Evolutionary conservation across 2,797 vertebrate genomes (phyloP), one percentile per base, ranked within the genome.

Genomic region (Momotus momota): DNA sequence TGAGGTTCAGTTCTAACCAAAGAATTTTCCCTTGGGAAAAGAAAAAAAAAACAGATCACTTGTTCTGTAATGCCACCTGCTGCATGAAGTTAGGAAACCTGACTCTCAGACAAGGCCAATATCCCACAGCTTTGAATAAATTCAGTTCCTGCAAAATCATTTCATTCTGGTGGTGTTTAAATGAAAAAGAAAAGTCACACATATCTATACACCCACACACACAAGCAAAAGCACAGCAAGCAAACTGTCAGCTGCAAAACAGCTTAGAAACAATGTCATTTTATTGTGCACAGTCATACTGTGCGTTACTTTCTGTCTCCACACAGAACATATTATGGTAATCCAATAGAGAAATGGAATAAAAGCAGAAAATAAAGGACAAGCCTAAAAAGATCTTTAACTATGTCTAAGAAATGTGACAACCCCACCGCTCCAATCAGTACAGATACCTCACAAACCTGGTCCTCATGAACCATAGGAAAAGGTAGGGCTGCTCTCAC

Each of bases 61-160:
- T 96, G 81, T 97, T 97, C 75, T 96, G 27, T 65, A 93, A 95
- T 95, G 97, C 96, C 97, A 97, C 80, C 97, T 97, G 77, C 95
- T 97, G 97, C 90, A 82, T 33, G 29, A 69, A 91, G n/a, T 57
- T 73, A 89, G 58, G 51, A 90, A 96, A 86, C 20, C 21, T 62
- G n/a, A 62, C 60, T 81, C 41, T 70, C 20, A 67, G 33, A 26
- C 25, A 79, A 92, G 45, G 38, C 9, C 9, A 81, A 16, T 29
- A 78, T 54, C 31, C 51, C 69, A 83, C 49, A 83, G 65, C 52
- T 88, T 66, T 82, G 40, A 86, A 73, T 52, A 82, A 60, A 83
- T 23, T 71, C 6, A 25, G 18, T 60, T 89, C 25, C 64, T 67
- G 35, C 11, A 64, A 86, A 94, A 81, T 51, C 67, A 57, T 88